phyloP scores from a whole-genome alignment of 2,797 vertebrate species.

The Holocentrus rufus region DNA sequence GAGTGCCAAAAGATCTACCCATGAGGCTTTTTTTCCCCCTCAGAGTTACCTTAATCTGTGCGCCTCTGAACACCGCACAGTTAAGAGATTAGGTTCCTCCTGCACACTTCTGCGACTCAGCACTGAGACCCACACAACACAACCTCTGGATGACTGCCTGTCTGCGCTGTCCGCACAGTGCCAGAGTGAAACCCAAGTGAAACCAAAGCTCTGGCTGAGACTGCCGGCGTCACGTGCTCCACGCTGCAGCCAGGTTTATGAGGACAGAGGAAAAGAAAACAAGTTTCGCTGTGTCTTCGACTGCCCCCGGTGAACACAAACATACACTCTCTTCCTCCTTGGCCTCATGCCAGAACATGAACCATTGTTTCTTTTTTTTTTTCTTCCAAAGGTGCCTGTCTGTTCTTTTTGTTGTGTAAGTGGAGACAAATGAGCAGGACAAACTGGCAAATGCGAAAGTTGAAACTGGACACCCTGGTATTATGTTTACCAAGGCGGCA shows the following conservation, averaged over 20 bases:
- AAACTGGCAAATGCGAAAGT: slow-evolving; percentile 52
- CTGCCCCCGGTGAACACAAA: slow-evolving; percentile 38
- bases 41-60: slow-evolving; percentile 62
- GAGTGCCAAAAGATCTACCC: slow-evolving; percentile 55
- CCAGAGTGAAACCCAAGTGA: slow-evolving; percentile 61
- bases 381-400: slow-evolving; percentile 19
- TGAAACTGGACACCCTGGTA: slow-evolving; percentile 72
- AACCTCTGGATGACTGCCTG: slow-evolving; percentile 42
- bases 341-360: slow-evolving; percentile 57
- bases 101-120: slow-evolving; percentile 44
- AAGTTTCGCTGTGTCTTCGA: slow-evolving; percentile 66
- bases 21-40: slow-evolving; percentile 11
- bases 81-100: slow-evolving; percentile 56
- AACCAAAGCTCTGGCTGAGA: slow-evolving; percentile 59
- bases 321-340: slow-evolving; percentile 56
- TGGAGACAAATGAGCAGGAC: slow-evolving; percentile 57
- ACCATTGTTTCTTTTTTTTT: slow-evolving; percentile 54
- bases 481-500: slow-evolving; percentile 58
- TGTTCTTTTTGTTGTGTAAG: slow-evolving; percentile 60
- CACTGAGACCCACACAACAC: slow-evolving; percentile 22
- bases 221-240: slow-evolving; percentile 31
- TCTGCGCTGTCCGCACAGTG: slow-evolving; percentile 18
- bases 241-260: slow-evolving; percentile 46
- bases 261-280: slow-evolving; percentile 56
- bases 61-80: slow-evolving; percentile 41